These are phyloP conservation scores for Pantherophis vulpinus DNA, from an alignment of 2,797 vertebrate species.

Conservation along the genomic window DNA sequence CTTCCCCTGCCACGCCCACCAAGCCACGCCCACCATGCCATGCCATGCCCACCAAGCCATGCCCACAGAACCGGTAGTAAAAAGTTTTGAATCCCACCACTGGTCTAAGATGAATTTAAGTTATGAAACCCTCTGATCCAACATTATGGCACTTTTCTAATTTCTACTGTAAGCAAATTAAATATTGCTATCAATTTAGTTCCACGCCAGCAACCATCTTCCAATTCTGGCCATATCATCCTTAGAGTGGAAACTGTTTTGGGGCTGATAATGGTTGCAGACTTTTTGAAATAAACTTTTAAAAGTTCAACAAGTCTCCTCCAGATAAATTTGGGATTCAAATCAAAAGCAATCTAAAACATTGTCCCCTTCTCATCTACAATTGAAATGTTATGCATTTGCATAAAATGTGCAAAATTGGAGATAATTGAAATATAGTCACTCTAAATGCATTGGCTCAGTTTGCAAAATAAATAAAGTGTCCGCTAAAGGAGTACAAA, in stretches of 20 bases:
- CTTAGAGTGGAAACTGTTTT: neutral
- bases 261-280: neutral
- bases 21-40: no score
- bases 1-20: no score
- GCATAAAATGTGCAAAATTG: constrained; percentile 80
- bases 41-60: no score
- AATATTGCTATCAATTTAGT: neutral
- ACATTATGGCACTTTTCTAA: neutral
- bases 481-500: constrained; percentile 73
- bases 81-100: no score
- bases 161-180: neutral
- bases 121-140: constrained; percentile 20
- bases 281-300: constrained; percentile 47
- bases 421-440: constrained; percentile 78
- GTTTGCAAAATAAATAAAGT: constrained; percentile 77
- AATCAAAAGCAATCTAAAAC: constrained; percentile 72
- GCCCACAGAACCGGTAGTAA: no score
- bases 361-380: constrained; percentile 73
- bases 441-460: constrained; percentile 73
- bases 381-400: constrained; percentile 75
- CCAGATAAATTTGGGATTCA: constrained; percentile 71
- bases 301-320: constrained; percentile 70
- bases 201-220: neutral
- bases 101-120: neutral
- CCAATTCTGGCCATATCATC: neutral